Evolutionary conservation across 30 jellyfish, hydroid and myxozoan species (phyloP), one percentile per base, ranked within the genome.

Genomic region (Aurelia sp.): DNA sequence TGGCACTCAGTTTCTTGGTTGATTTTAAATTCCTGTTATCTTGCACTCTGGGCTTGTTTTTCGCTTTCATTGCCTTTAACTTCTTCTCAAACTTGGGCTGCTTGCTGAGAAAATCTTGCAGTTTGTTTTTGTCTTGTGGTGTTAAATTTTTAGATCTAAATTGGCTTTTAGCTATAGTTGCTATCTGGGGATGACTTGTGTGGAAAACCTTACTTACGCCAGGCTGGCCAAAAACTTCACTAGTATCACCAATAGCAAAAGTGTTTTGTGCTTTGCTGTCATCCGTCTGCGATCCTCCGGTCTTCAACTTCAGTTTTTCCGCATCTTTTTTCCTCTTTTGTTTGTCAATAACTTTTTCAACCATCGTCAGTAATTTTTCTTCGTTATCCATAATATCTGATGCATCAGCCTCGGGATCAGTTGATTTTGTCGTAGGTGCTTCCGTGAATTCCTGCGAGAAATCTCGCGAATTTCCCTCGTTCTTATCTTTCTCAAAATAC

Each of bases 331-430:
- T 22, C 64, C 44, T 67, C 51, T 80, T 80, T 57, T 82, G 92
- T 51, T 82, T 82, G n/a, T 63, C 86, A 30, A 82, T 66, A 8
- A 63, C 94, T 55, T 75, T 74, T 57, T 86, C 89, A 31, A 86
- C 86, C 58, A 86, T 44, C 35, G 86, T 57, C 65, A 86, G 58
- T 63, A 86, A 27, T 53, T 59, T 75, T 75, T 75, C 90, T 35
- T 86, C 96, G 55, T 76, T 76, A 67, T 76, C 96, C 55, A 66
- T 76, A 41, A 86, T 67, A 12, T 60, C 89, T 3, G 84, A 19
- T 11, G 95, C 78, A 62, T 74, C 81, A 15, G 70, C 62, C 60
- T 33, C 73, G 33, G 74, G 57, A 13, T 65, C 81, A 0, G 86
- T 68, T 16, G 92, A 85, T 21, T 63, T 71, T 17, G 72, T 82